Evolutionary conservation across 2,797 vertebrate genomes (phyloP).

Genomic region (Sebastes hubbsi): DNA sequence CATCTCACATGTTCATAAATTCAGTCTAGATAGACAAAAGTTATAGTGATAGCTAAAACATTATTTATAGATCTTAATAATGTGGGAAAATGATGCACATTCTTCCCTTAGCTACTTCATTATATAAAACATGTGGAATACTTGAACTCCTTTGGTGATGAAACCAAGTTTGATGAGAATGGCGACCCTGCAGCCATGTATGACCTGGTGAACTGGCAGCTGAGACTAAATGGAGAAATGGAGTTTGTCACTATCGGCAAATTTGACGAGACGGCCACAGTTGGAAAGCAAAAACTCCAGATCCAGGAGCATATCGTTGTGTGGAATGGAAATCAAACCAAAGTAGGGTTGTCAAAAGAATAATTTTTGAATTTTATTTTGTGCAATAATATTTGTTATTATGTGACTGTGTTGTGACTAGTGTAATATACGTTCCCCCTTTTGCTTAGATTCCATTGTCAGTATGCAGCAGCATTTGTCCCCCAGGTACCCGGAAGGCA

Average conservation of each 20-base stretch:
- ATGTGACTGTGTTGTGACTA: slow-evolving; percentile 11
- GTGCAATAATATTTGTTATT: not conserved
- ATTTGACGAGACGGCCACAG: slow-evolving; percentile 74
- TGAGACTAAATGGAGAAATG: slow-evolving; percentile 65
- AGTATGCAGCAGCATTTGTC: slow-evolving; percentile 83
- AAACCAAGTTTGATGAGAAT: slow-evolving; percentile 83
- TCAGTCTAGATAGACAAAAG: not conserved
- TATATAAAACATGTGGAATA: slow-evolving; percentile 81
- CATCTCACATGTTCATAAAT: not conserved
- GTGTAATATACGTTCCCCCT: slow-evolving; percentile 33
- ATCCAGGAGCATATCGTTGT: slow-evolving; percentile 75
- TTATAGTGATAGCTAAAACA: not conserved
- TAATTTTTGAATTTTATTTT: not conserved
- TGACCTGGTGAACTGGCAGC: slow-evolving; percentile 85
- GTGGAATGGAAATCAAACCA: slow-evolving; percentile 80
- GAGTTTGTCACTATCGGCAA: slow-evolving; percentile 79
- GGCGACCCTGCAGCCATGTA: slow-evolving; percentile 83
- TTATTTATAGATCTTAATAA: not conserved
- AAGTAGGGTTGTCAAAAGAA: slow-evolving; percentile 62
- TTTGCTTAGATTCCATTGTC: slow-evolving; percentile 81
- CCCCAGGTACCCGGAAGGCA: slow-evolving; percentile 82
- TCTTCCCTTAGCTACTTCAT: slow-evolving; percentile 75
- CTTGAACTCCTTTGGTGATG: slow-evolving; percentile 77
- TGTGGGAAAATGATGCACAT: not conserved
- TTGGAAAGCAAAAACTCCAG: slow-evolving; percentile 65